phyloP scores from a whole-genome alignment of 2,888 invertebrate species.

The Drosophila infuscata region DNA sequence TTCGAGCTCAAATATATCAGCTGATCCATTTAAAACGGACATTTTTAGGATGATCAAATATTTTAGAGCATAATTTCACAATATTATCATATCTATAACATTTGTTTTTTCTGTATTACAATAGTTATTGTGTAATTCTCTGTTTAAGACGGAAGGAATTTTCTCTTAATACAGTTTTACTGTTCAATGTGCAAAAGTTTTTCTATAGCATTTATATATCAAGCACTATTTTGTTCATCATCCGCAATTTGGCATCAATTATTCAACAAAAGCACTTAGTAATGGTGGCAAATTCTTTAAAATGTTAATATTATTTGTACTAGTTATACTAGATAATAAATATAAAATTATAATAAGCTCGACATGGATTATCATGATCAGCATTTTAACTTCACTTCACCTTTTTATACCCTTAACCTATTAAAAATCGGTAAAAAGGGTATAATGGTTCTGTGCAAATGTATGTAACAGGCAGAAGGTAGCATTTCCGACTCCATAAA shows the following conservation, averaged over 20 bases:
- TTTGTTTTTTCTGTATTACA: background rate
- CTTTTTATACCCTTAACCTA: background rate
- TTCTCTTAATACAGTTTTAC: background rate
- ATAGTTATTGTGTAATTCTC: background rate
- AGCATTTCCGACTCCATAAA: too few relatives aligned
- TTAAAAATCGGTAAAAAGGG: too few relatives aligned
- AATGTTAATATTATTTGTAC: background rate
- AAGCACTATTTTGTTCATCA: background rate
- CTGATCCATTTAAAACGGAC: background rate
- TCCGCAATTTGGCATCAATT: background rate
- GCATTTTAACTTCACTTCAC: background rate
- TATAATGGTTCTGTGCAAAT: too few relatives aligned
- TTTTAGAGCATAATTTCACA: background rate
- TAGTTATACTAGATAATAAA: background rate
- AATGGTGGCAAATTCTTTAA: background rate
- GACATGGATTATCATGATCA: background rate
- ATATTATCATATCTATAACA: background rate
- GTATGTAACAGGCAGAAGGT: too few relatives aligned
- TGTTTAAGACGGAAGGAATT: background rate
- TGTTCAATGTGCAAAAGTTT: too few relatives aligned
- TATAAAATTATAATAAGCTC: background rate
- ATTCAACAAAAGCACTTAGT: background rate
- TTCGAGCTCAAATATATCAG: background rate
- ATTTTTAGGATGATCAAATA: background rate
- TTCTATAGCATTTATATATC: too few relatives aligned